These are phyloP conservation scores for Lithophane socia DNA, from an alignment of 2,888 invertebrate species.

Conservation along the genomic window DNA sequence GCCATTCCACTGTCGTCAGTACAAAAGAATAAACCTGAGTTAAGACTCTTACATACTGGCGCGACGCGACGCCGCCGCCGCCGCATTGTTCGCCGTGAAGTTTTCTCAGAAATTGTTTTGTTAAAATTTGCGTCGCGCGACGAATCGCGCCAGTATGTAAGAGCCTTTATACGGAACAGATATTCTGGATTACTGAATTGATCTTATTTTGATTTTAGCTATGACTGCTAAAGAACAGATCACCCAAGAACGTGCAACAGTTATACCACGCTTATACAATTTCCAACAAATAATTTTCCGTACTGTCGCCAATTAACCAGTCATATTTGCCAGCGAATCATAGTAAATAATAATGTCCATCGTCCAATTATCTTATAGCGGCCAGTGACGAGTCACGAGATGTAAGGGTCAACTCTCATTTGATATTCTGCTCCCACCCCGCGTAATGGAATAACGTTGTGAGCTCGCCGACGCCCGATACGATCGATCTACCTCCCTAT, in stretches of 20 bases:
- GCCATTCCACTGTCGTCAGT: too few species aligned
- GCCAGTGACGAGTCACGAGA: conserved; percentile 74
- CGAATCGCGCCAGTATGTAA: too few species aligned
- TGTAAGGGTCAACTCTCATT: conserved; percentile 85
- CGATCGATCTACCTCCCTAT: conserved; percentile 80
- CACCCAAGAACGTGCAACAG: conserved; percentile 24
- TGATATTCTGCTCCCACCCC: conserved; percentile 83
- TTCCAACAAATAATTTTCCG: conserved; percentile 39
- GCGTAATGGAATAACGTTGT: conserved; percentile 89
- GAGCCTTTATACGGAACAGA: too few species aligned
- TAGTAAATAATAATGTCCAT: conserved; percentile 68
- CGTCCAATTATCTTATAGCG: conserved; percentile 72
- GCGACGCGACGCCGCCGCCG: too few species aligned
- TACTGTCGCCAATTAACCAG: conserved; percentile 60
- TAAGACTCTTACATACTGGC: too few species aligned
- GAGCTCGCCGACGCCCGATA: conserved; percentile 77
- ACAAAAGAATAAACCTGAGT: neutral
- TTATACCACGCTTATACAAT: conserved; percentile 38
- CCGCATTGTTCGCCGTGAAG: too few species aligned
- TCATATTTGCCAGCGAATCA: conserved; percentile 60
- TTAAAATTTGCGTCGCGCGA: too few species aligned
- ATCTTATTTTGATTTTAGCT: neutral
- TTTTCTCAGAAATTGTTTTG: too few species aligned
- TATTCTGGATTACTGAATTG: too few species aligned
- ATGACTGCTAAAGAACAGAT: conserved; percentile 10